phyloP scores from a whole-genome alignment of 2,113 vertebrate species.

The Myrmophylax atrothorax region DNA sequence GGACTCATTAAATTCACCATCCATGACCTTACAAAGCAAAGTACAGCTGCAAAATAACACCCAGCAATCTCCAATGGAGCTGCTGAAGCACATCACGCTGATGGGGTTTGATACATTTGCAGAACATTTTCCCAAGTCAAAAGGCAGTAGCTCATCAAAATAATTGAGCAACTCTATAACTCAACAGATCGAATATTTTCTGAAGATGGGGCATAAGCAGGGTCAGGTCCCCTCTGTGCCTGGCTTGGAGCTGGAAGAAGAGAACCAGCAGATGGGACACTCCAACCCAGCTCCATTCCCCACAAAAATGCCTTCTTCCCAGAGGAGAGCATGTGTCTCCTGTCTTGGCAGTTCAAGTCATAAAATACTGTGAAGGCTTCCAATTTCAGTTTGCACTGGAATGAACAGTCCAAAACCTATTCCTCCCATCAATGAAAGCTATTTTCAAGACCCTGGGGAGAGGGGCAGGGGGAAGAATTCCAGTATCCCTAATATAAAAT shows the following conservation, averaged over 20 bases:
- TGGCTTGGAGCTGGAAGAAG: background rate
- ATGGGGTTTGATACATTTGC: background rate
- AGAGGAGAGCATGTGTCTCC: background rate
- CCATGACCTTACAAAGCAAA: fast-evolving
- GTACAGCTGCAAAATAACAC: background rate
- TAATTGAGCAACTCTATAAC: background rate
- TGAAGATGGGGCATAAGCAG: background rate
- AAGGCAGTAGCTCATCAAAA: background rate
- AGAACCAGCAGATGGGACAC: background rate
- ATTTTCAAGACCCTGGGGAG: background rate
- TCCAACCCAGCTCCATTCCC: fast-evolving
- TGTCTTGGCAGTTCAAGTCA: background rate
- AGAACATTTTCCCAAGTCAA: background rate
- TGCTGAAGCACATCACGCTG: background rate
- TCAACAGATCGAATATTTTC: fast-evolving
- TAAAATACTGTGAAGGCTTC: background rate
- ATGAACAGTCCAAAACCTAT: background rate
- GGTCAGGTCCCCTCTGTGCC: background rate
- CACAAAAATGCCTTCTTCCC: fast-evolving
- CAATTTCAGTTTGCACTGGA: background rate
- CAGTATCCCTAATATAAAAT: background rate
- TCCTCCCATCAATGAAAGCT: background rate
- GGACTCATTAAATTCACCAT: background rate
- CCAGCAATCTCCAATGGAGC: background rate
- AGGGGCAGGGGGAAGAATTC: fast-evolving